Base-by-base conservation (phyloP, 92 coral and sea anemone species). In the Micromussa lordhowensis region DNA sequence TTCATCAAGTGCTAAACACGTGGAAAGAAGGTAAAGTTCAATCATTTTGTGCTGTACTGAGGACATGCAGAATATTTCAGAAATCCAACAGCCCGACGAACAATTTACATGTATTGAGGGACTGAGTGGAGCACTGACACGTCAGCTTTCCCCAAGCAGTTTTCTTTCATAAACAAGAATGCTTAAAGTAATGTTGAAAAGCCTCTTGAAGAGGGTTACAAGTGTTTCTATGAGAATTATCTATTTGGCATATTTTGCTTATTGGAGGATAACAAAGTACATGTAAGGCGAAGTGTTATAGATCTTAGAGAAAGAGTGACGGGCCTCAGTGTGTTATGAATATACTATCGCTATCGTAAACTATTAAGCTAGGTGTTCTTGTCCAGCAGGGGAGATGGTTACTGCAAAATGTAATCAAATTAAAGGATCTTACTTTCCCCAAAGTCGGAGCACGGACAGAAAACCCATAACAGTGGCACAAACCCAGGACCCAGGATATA, bases 381-480 rank as follows among this genome's bases (percentile, higher is more conserved):
- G 93, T 53, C 24, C 81, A 73, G 95, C 95, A 73, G 95, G 95
- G 35, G 77, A 84, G 86, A 82, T 83, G 94, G 90, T 15, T 92
- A 89, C 77, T 89, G 92, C 35, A 89, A 92, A 93, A 90, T 58
- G 49, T 86, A 51, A 83, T 86, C 12, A 90, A 93, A 73, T 77
- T 90, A 70, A 84, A 91, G 77, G 85, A 85, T 48, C 91, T 82
- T 68, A 75, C 57, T 54, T 93, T 93, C 82, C 92, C 93, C 48
- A 84, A 30, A 83, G 82, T 73, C 77, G 95, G 95, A 48, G 90
- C 93, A 84, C 84, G 95, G 57, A 93, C 93, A 69, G 95, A 90
- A 35, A 93, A 93, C 80, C 95, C 95, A 57, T 93, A 93, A 79
- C 91, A 92, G 87, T 93, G 90, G 91, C 95, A 93, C 78, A 84